A percentile compares a stretch with the other conserved stretches of the same genome.
Conservation (phyloP, 2,888 invertebrate species). For the Augiades crinisus region DNA sequence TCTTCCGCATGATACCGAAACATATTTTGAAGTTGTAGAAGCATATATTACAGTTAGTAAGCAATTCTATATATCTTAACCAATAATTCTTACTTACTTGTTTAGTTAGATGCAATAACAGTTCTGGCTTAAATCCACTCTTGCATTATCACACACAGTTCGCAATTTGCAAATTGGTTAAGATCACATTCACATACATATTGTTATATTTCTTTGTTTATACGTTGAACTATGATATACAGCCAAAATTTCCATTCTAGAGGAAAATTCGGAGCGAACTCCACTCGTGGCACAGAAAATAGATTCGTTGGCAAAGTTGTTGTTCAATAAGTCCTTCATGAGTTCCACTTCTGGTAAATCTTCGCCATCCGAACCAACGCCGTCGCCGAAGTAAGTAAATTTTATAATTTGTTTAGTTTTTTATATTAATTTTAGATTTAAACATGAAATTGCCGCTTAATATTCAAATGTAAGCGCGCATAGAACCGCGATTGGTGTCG, state of each 20-base stretch:
- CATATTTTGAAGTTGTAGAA: too few relatives aligned
- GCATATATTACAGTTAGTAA: too few relatives aligned
- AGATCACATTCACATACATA: slow-evolving; percentile 7
- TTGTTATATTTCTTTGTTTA: slow-evolving; percentile 8
- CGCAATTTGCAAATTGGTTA: neutral
- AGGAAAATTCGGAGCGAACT: slow-evolving; percentile 80
- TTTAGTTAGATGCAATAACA: too few relatives aligned
- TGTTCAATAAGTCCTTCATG: slow-evolving; percentile 84
- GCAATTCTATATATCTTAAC: too few relatives aligned
- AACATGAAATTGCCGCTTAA: too few relatives aligned
- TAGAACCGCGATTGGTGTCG: too few relatives aligned
- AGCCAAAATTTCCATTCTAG: slow-evolving; percentile 38
- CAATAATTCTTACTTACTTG: too few relatives aligned
- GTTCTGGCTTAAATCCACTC: too few relatives aligned
- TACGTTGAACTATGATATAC: slow-evolving; percentile 5
- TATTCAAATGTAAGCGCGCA: too few relatives aligned
- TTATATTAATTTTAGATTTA: neutral
- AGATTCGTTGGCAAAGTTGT: slow-evolving; percentile 88
- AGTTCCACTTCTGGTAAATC: slow-evolving; percentile 69
- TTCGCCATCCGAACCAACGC: slow-evolving; percentile 65
- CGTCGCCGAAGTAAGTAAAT: slow-evolving; percentile 62
- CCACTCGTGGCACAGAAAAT: slow-evolving; percentile 87
- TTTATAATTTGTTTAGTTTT: neutral
- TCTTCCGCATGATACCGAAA: too few relatives aligned
- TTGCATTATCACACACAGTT: neutral